Evolutionary conservation across 2,888 invertebrate species (phyloP).

Genomic region (Congeria kusceri): DNA sequence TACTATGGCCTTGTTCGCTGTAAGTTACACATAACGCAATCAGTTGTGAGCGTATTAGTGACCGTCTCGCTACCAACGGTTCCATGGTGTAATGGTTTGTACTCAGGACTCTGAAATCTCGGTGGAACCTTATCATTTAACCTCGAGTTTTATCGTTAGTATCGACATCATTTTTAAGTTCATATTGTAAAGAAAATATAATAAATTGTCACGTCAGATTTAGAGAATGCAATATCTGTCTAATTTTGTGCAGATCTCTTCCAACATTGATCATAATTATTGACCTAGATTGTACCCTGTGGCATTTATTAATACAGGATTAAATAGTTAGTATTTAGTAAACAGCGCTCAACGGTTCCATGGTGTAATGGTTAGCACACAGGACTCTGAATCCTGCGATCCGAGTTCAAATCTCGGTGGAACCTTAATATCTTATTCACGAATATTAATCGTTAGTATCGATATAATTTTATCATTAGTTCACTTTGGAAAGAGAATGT

Average conservation of each 20-base stretch:
- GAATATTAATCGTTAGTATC: too few relatives aligned
- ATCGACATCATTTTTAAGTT: neutral
- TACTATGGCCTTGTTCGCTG: too few relatives aligned
- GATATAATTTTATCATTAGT: too few relatives aligned
- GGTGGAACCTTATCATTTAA: constrained; percentile 19
- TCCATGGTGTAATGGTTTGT: constrained; percentile 42
- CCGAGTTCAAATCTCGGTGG: constrained; percentile 11
- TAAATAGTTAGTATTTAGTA: too few relatives aligned
- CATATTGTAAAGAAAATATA: neutral
- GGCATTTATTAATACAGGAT: too few relatives aligned
- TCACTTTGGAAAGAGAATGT: too few relatives aligned
- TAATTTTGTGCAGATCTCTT: neutral
- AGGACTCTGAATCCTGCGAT: constrained; percentile 10
- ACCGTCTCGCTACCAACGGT: neutral
- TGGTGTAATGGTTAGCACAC: constrained; percentile 9
- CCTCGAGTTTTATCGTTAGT: neutral
- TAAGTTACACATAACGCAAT: too few relatives aligned
- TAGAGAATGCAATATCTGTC: too few relatives aligned
- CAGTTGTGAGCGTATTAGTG: too few relatives aligned
- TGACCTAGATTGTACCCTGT: too few relatives aligned
- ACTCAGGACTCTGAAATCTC: constrained; percentile 17
- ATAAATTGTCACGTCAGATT: neutral
- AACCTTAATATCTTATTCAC: too few relatives aligned
- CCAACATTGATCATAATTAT: too few relatives aligned
- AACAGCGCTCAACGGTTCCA: constrained; percentile 2